Base-by-base conservation (phyloP, 1,140 invertebrate genomes). In the Caenorhabditis briggsae region DNA sequence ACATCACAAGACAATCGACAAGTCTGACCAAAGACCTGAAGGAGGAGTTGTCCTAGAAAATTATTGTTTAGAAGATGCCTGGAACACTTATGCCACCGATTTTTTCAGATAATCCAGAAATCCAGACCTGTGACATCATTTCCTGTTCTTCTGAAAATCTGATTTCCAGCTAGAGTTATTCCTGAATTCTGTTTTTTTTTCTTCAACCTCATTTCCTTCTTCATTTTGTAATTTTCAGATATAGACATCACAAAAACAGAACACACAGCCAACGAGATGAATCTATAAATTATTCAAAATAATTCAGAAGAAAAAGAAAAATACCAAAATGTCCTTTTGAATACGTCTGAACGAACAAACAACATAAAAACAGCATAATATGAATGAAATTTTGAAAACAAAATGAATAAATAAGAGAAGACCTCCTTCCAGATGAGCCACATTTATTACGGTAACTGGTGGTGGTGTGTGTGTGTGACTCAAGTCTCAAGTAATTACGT, bases 221-320 rank as follows among this genome's bases (percentile, higher is more conserved):
- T 61, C 25, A 25, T 61, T 61, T 20, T 61, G 59, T 61, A 70
- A 43, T 70, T 70, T 70, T 70, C 41, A 43, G 64, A 14, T 70
- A 43, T 33, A 46, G 33, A 43, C 5, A 70, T 14, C 16, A 53
- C 11, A 43, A 43, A 70, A 70, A 46, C 3, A 1, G 33, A 64
- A 64, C 59, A 64, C 11, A n/a, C n/a, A n/a, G n/a, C n/a, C n/a
- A 46, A 70, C 33, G 64, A 46, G 64, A 70, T 70, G 18, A 78
- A 48, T 1, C 0, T n/a, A 53, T 78, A 78, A 48, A 78, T 78
- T 78, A 78, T 78, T 78, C 70, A 78, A 3, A 14, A 78, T 25
- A 50, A 50, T 78, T 78, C 46, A 9, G 70, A 46, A 70, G 46
- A 9, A 53, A 50, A 48, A 53, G 16, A 2, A 53, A 33, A 33